Evolutionary conservation across 1,140 invertebrate species (phyloP).

Genomic region (Drosophila insularis): DNA sequence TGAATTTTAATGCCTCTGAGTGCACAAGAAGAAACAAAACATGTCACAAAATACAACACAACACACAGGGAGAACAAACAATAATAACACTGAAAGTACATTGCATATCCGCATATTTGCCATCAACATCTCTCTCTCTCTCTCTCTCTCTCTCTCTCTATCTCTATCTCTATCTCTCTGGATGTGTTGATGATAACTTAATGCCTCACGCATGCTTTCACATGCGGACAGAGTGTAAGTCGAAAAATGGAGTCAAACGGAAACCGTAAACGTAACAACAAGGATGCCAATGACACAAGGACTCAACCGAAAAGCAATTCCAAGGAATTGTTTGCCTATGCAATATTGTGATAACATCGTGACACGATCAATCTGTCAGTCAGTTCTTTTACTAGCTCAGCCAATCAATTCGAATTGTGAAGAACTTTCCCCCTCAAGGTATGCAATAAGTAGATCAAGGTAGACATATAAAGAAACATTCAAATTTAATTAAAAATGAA

Average conservation of each 20-base stretch:
- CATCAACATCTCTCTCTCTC: constrained; percentile 52
- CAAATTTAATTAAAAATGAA: too few relatives aligned
- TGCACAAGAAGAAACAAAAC: constrained; percentile 47
- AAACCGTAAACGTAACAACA: background rate
- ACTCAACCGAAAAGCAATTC: background rate
- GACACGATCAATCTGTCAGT: background rate
- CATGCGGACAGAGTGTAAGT: constrained; percentile 27
- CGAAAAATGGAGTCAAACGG: constrained; percentile 29
- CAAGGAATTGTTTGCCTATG: constrained; percentile 16
- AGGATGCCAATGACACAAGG: constrained; percentile 20
- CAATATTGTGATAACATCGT: constrained; percentile 33
- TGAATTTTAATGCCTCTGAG: constrained; percentile 59
- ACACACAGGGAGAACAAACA: constrained; percentile 14
- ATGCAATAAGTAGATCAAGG: too few relatives aligned
- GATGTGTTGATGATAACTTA: constrained; percentile 60
- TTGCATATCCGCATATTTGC: constrained; percentile 45
- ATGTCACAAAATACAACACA: constrained; percentile 58
- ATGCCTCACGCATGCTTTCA: constrained; percentile 67
- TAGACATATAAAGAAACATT: too few relatives aligned
- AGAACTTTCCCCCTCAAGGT: too few relatives aligned
- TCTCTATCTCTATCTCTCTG: too few relatives aligned
- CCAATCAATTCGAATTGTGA: too few relatives aligned
- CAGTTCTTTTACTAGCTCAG: too few relatives aligned
- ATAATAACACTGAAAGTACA: constrained; percentile 2
- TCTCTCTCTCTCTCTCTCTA: too few relatives aligned